Conservation (phyloP, 2,797 vertebrate genomes). For the Crypturellus tataupa region DNA sequence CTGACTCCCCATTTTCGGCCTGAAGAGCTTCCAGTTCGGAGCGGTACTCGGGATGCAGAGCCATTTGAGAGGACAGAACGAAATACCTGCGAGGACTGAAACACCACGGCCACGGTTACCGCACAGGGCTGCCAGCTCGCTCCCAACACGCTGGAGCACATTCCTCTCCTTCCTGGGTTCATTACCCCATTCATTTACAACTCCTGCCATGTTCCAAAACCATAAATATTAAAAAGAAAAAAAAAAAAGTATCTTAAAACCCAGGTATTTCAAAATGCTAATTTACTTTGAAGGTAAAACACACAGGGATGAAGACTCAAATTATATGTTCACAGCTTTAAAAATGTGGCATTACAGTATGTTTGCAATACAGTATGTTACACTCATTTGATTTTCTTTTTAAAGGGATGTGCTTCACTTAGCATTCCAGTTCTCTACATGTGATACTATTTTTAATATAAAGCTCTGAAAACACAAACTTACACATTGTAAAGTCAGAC, state of each 20-base stretch:
- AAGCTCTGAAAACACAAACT: conserved; percentile 46
- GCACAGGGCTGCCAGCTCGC: background rate
- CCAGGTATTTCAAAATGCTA: background rate
- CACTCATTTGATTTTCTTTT: background rate
- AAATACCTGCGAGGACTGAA: conserved; percentile 90
- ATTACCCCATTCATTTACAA: background rate
- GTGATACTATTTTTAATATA: conserved; percentile 53
- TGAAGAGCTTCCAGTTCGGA: conserved; percentile 91
- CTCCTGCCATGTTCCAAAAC: background rate
- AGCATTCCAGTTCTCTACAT: background rate
- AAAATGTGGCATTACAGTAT: background rate
- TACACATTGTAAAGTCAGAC: conserved; percentile 24
- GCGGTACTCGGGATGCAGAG: conserved; percentile 92
- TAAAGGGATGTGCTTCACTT: background rate
- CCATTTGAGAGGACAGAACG: conserved; percentile 92
- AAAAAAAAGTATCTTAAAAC: background rate
- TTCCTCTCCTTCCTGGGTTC: background rate
- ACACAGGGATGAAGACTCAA: background rate
- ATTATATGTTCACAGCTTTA: background rate
- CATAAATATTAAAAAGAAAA: background rate
- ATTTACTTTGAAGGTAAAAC: background rate
- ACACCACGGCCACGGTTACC: background rate
- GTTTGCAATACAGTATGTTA: background rate
- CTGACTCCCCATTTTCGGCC: conserved; percentile 90
- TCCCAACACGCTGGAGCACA: background rate